These are phyloP conservation scores for Corvus hawaiiensis DNA, from an alignment of 2,113 vertebrate species.

Conservation along the genomic window DNA sequence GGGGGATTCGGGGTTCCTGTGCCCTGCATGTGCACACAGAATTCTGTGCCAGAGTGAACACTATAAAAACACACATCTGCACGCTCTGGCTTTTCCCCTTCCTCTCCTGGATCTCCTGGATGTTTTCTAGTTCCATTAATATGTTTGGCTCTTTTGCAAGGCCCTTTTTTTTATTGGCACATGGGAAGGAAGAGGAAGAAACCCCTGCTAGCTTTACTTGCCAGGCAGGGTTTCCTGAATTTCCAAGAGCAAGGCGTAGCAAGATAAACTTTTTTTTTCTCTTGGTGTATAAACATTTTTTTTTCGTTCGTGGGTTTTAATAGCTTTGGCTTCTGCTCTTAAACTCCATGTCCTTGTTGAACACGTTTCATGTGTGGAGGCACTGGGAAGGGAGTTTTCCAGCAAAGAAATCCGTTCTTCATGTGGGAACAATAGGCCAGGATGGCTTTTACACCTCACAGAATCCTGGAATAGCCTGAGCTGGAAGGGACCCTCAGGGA, in stretches of 20 bases:
- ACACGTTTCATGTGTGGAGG: not conserved
- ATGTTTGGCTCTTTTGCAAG: not conserved
- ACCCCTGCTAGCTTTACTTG: conserved; percentile 1
- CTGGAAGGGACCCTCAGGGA: fast-evolving
- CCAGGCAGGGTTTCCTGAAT: conserved; percentile 49
- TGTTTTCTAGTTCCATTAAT: not conserved
- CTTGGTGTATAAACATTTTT: not conserved
- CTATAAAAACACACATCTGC: not conserved
- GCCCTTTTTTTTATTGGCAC: conserved; percentile 6
- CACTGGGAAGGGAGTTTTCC: not conserved
- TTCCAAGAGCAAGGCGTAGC: conserved; percentile 24
- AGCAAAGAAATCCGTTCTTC: not conserved
- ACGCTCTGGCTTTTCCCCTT: not conserved
- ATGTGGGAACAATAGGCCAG: not conserved
- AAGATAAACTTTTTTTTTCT: not conserved
- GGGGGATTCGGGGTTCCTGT: not conserved
- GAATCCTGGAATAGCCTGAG: not conserved
- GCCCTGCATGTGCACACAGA: not conserved
- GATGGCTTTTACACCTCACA: not conserved
- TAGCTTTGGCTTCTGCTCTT: conserved; percentile 31
- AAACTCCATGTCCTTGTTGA: not conserved
- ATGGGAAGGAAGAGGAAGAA: not conserved
- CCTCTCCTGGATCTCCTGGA: conserved; percentile 16
- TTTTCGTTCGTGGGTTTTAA: not conserved
- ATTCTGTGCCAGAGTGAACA: not conserved